A percentile compares a stretch with the other conserved stretches of the same genome.
These are phyloP conservation scores for Empidonax traillii DNA, from an alignment of 2,113 vertebrate genomes.

Conservation along the genomic window DNA sequence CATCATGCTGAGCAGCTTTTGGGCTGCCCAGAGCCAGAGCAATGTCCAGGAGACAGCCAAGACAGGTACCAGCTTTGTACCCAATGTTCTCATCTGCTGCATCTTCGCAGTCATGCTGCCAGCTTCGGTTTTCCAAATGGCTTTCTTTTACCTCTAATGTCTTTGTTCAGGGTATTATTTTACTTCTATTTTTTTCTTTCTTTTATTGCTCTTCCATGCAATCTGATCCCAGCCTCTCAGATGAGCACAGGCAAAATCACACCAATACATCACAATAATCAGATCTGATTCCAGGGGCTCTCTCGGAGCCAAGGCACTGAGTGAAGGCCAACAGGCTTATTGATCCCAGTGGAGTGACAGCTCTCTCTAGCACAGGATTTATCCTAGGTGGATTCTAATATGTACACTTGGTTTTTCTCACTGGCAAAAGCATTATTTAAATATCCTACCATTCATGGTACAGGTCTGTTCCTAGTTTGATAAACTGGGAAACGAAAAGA, in stretches of 20 bases:
- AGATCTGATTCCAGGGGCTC: background rate
- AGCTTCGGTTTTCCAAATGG: background rate
- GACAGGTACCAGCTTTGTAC: background rate
- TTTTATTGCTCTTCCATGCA: background rate
- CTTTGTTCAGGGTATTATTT: background rate
- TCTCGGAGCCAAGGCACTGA: background rate
- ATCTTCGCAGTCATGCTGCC: background rate
- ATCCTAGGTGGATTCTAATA: background rate
- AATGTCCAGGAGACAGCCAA: fast-evolving
- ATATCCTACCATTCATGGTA: background rate
- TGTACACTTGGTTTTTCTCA: background rate
- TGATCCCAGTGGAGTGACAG: background rate
- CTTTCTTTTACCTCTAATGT: background rate
- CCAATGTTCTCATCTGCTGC: background rate
- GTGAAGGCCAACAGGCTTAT: background rate
- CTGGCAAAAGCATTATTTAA: background rate
- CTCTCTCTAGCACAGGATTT: background rate
- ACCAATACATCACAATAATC: constrained; percentile 4
- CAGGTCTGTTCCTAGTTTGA: background rate
- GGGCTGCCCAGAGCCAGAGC: background rate
- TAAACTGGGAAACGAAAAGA: background rate
- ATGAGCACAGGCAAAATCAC: background rate
- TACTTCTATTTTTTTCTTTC: background rate
- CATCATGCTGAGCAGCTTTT: background rate
- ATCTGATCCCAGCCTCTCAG: background rate